Conservation (phyloP, 2,888 invertebrate genomes). For the Iphiclides podalirius region DNA sequence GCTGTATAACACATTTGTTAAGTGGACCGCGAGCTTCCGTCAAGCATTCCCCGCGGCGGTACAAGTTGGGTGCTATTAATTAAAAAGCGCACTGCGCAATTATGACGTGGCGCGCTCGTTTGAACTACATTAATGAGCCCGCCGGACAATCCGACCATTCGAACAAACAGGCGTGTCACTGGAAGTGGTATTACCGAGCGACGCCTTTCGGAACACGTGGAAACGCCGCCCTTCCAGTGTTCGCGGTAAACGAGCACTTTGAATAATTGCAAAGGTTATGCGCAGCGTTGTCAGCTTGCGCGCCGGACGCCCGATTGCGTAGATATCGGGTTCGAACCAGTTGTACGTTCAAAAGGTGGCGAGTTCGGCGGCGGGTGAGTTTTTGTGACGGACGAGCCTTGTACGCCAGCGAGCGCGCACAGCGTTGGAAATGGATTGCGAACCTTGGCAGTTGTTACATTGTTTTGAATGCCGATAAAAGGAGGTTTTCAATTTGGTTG, state of each 20-base stretch:
- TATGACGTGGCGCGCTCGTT: conserved; percentile 3
- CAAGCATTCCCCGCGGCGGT: no score
- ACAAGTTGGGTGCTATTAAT: conserved; percentile 18
- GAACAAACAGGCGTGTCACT: conserved; percentile 4
- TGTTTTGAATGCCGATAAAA: no score
- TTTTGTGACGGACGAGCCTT: no score
- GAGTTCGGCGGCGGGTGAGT: no score
- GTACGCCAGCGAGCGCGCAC: no score
- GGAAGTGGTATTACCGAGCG: neutral
- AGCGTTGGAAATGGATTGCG: no score
- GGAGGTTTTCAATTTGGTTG: no score
- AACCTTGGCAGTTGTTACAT: no score
- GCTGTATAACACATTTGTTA: no score
- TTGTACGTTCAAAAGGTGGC: no score
- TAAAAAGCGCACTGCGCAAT: conserved; percentile 10
- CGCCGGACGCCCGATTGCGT: conserved; percentile 37
- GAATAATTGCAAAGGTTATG: conserved; percentile 36
- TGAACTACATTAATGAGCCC: conserved; percentile 5
- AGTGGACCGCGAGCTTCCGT: no score
- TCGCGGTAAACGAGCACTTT: conserved; percentile 25
- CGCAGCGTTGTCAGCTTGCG: conserved; percentile 59
- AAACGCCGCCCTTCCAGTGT: conserved; percentile 11
- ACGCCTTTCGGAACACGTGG: conserved; percentile 9
- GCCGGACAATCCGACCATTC: conserved; percentile 4
- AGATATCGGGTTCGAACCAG: conserved; percentile 31